phyloP scores from a whole-genome alignment of 2,113 vertebrate genomes.

The Puffinus mauretanicus region DNA sequence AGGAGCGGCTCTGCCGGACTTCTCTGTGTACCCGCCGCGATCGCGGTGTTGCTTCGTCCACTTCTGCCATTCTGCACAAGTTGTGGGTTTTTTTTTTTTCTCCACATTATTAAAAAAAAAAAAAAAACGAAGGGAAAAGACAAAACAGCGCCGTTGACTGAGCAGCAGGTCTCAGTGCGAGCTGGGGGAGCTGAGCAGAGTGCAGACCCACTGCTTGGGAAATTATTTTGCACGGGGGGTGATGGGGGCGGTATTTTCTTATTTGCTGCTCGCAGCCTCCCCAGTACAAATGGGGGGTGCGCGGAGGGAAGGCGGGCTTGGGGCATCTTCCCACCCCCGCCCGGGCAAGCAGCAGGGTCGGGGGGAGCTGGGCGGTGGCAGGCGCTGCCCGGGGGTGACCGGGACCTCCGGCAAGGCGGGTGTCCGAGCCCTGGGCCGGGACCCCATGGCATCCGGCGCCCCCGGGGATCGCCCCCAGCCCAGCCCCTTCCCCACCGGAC shows the following conservation, averaged over 20 bases:
- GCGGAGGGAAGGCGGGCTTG: not conserved
- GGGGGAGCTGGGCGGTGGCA: not conserved
- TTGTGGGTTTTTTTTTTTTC: not conserved
- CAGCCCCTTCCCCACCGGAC: not conserved
- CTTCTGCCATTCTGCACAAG: not conserved
- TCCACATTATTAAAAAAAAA: not conserved
- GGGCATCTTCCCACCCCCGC: not conserved
- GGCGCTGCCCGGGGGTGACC: not conserved
- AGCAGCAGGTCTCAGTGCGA: not conserved
- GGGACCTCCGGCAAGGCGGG: not conserved
- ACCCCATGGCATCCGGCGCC: not conserved
- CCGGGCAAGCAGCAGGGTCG: not conserved
- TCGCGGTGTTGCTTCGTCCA: not conserved
- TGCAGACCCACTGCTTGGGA: not conserved
- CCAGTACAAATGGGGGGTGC: not conserved
- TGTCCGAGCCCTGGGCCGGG: not conserved
- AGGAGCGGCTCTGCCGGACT: not conserved
- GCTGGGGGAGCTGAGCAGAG: not conserved
- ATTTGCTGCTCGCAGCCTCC: not conserved
- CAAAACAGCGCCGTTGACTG: not conserved
- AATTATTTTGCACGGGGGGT: not conserved
- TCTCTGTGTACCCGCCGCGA: not conserved
- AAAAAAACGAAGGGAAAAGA: not conserved
- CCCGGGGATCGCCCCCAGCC: not conserved
- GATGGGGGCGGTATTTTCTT: not conserved